These are phyloP conservation scores for Pseudochirops cupreus DNA, from an alignment of 2,797 vertebrate genomes.

Conservation along the genomic window DNA sequence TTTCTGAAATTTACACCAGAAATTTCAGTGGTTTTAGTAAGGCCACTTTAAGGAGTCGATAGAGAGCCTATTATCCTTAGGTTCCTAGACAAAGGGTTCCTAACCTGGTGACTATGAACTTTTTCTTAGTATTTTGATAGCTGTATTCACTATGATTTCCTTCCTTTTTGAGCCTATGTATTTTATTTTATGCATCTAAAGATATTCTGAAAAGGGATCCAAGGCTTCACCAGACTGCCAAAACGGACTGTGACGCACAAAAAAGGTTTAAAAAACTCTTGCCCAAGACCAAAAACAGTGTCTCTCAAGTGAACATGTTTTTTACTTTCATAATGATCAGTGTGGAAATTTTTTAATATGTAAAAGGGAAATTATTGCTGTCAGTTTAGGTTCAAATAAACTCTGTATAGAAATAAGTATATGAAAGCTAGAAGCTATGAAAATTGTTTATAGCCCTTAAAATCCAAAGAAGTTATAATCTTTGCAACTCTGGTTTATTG, in stretches of 20 bases:
- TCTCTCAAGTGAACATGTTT: neutral
- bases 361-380: neutral
- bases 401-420: neutral
- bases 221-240: neutral
- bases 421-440: constrained; percentile 29
- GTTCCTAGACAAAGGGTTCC: neutral
- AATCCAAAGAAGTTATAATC: constrained; percentile 21
- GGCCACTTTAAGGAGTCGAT: neutral
- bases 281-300: neutral
- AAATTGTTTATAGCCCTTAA: constrained; percentile 23
- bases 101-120: neutral
- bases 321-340: neutral
- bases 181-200: neutral
- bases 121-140: neutral
- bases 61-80: neutral
- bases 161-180: neutral
- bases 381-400: neutral
- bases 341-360: neutral
- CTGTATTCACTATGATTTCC: neutral
- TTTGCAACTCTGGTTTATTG: constrained; percentile 6
- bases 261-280: neutral
- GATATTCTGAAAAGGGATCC: neutral
- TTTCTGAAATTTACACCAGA: neutral
- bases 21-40: neutral
- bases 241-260: neutral